phyloP scores from a whole-genome alignment of 2,797 vertebrate species.

The Columba guinea region DNA sequence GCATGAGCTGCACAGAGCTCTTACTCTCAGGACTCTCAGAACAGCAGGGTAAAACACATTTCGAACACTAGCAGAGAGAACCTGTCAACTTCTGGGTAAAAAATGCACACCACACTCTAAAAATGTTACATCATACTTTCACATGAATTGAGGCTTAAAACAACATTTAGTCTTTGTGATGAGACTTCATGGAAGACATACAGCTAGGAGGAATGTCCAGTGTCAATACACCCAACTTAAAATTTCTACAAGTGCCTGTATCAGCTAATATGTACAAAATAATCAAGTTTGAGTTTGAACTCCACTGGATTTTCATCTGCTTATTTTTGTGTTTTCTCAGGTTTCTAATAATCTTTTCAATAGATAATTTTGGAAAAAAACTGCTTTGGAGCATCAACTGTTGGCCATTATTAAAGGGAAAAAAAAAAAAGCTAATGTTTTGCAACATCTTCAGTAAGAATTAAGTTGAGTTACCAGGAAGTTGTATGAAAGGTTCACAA shows the following conservation, averaged over 20 bases:
- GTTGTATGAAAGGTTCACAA: neutral
- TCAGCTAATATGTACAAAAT: neutral
- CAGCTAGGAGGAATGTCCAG: neutral
- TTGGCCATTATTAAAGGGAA: neutral
- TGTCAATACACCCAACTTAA: neutral
- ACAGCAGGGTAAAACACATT: neutral
- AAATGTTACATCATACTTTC: neutral
- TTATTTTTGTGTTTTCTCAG: neutral
- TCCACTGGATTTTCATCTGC: neutral
- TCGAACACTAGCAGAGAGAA: neutral
- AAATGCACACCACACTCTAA: neutral
- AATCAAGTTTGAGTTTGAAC: neutral
- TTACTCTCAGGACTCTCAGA: neutral
- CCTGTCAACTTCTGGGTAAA: neutral
- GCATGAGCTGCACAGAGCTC: neutral
- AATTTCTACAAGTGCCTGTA: neutral
- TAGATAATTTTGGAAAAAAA: neutral
- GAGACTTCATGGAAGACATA: neutral
- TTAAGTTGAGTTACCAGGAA: neutral
- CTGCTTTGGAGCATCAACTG: neutral
- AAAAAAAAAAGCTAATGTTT: neutral
- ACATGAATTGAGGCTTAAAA: neutral
- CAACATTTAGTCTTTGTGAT: neutral
- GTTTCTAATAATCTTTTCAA: neutral
- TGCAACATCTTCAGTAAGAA: neutral